A percentile compares a stretch with the other conserved stretches of the same genome.
Conservation (phyloP, 2,888 invertebrate species). For the Nineta flava region DNA sequence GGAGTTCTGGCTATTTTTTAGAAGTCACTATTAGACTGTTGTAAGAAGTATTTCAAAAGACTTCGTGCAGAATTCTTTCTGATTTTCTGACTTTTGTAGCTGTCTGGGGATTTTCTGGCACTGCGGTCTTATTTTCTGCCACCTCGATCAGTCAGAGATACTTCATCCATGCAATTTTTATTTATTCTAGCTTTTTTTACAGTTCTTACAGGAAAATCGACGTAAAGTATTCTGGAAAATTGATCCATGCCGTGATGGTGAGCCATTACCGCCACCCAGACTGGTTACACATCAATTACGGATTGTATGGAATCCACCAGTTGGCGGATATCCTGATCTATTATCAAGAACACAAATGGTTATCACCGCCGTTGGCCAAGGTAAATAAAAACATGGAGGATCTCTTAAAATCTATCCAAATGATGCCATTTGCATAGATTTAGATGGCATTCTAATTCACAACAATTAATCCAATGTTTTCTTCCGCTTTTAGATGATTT, state of each 20-base stretch:
- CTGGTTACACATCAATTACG: slow-evolving; percentile 18
- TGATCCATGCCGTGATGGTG: slow-evolving; percentile 18
- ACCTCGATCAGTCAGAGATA: background rate
- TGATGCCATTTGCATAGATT: no score
- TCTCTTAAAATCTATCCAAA: no score
- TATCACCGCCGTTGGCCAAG: slow-evolving; percentile 22
- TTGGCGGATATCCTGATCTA: slow-evolving; percentile 12
- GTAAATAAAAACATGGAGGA: slow-evolving; percentile 13
- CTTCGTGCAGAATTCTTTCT: no score
- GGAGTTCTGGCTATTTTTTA: no score
- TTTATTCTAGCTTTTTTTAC: background rate
- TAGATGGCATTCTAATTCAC: no score
- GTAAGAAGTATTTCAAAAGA: no score
- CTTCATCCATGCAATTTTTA: no score
- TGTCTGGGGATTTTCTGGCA: no score
- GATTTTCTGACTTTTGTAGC: no score
- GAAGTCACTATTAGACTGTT: no score
- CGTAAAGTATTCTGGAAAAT: slow-evolving; percentile 19
- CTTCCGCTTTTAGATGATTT: slow-evolving; percentile 14
- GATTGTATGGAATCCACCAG: slow-evolving; percentile 20
- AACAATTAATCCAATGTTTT: no score
- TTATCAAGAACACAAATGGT: slow-evolving; percentile 16
- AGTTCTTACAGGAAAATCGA: slow-evolving; percentile 20
- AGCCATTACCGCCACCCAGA: slow-evolving; percentile 18
- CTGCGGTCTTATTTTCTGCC: no score